phyloP scores from a whole-genome alignment of 2,888 invertebrate genomes.

The Caenorhabditis auriculariae region DNA sequence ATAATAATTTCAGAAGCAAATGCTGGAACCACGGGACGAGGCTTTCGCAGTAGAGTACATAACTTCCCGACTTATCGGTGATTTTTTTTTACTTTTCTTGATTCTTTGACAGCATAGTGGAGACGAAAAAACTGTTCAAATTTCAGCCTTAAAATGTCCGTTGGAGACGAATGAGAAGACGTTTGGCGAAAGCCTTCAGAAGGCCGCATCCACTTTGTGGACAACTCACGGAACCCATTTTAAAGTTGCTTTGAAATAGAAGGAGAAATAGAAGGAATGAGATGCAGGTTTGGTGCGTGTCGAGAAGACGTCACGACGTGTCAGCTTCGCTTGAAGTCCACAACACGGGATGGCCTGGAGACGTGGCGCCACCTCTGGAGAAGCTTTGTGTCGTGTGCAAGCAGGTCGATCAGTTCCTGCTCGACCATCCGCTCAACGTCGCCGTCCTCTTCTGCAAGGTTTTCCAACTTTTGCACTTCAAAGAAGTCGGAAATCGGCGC shows the following conservation, averaged over 20 bases:
- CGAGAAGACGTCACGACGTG: constrained; percentile 73
- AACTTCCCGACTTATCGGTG: constrained; percentile 30
- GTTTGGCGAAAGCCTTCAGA: constrained; percentile 27
- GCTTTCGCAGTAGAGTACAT: constrained; percentile 34
- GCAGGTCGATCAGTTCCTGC: constrained; percentile 87
- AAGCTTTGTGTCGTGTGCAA: constrained; percentile 87
- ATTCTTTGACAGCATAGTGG: neutral
- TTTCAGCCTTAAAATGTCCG: constrained; percentile 24
- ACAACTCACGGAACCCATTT: constrained; percentile 15
- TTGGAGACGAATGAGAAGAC: constrained; percentile 23
- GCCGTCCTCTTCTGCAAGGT: constrained; percentile 78
- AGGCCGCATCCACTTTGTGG: constrained; percentile 66
- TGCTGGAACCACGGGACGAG: constrained; percentile 26
- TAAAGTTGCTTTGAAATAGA: constrained; percentile 4
- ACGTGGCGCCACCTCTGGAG: constrained; percentile 83
- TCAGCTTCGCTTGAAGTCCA: constrained; percentile 71
- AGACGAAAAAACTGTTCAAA: neutral
- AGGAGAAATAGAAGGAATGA: neutral
- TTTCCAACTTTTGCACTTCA: neutral
- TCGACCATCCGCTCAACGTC: constrained; percentile 80
- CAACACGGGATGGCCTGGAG: constrained; percentile 81
- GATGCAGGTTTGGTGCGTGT: constrained; percentile 83
- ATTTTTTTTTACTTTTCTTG: neutral
- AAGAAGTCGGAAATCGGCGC: neutral
- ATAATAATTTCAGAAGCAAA: constrained; percentile 21